Conservation (phyloP, 1,140 invertebrate genomes). For the Saccostrea echinata region DNA sequence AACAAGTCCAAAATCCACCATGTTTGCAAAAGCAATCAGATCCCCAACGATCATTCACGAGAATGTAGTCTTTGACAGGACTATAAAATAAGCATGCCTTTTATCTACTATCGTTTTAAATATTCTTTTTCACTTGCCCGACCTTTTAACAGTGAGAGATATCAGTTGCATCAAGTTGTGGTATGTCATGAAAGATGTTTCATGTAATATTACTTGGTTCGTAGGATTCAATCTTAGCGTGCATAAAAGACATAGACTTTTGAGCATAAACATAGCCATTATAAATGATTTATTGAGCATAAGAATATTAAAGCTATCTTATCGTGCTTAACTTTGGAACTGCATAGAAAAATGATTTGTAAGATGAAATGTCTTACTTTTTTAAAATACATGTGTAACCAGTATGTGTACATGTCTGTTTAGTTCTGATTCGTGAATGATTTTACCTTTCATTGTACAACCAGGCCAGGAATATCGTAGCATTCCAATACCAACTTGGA, state of each 20-base stretch:
- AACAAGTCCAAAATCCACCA: slow-evolving; percentile 90
- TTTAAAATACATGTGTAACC: background rate
- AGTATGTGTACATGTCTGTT: background rate
- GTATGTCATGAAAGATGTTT: background rate
- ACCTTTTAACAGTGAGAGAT: too few species aligned
- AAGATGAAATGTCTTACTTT: background rate
- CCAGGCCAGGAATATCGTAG: slow-evolving; percentile 88
- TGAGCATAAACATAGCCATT: background rate
- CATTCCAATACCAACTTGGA: slow-evolving; percentile 85
- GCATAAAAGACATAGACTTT: too few species aligned
- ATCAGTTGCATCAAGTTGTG: too few species aligned
- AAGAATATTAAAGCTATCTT: background rate
- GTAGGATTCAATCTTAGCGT: background rate
- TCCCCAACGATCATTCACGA: slow-evolving; percentile 95
- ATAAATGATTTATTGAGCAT: background rate
- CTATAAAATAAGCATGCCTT: slow-evolving; percentile 67
- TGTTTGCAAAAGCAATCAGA: slow-evolving; percentile 88
- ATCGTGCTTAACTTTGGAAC: background rate
- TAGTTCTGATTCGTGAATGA: background rate
- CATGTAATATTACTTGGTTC: background rate
- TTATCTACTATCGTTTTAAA: background rate
- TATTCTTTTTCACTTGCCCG: too few species aligned
- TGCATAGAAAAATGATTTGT: background rate
- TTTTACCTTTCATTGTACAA: slow-evolving; percentile 83
- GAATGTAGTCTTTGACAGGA: slow-evolving; percentile 92